Conservation (phyloP, 2,113 vertebrate species). For the Microcebus murinus region DNA sequence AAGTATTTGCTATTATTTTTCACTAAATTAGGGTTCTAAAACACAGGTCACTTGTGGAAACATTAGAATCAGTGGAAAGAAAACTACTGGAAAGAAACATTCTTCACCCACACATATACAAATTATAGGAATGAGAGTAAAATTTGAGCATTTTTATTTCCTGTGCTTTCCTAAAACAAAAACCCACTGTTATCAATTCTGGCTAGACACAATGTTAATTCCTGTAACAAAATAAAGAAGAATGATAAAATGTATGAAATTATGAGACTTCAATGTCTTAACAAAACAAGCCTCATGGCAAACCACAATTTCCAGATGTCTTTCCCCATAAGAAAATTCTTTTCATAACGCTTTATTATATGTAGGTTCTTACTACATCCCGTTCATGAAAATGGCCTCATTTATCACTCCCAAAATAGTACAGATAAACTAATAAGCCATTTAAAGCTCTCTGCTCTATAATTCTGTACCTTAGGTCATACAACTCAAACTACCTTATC, state of each 20-base stretch:
- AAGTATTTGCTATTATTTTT: background rate
- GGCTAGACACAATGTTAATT: background rate
- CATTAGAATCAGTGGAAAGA: background rate
- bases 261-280: background rate
- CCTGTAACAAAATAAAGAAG: conserved; percentile 11
- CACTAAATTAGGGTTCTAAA: background rate
- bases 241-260: background rate
- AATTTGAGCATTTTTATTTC: background rate
- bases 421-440: background rate
- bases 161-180: conserved; percentile 13
- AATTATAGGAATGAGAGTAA: background rate
- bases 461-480: background rate
- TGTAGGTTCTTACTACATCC: background rate
- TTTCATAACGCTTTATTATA: background rate
- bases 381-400: background rate
- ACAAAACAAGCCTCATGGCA: background rate
- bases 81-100: background rate
- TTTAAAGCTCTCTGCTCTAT: background rate
- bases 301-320: background rate
- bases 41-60: background rate
- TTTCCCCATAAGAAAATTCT: background rate
- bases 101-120: background rate
- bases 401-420: background rate
- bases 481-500: background rate
- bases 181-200: background rate